Base-by-base conservation (phyloP, 2,797 vertebrate genomes). In the Peromyscus attwateri region DNA sequence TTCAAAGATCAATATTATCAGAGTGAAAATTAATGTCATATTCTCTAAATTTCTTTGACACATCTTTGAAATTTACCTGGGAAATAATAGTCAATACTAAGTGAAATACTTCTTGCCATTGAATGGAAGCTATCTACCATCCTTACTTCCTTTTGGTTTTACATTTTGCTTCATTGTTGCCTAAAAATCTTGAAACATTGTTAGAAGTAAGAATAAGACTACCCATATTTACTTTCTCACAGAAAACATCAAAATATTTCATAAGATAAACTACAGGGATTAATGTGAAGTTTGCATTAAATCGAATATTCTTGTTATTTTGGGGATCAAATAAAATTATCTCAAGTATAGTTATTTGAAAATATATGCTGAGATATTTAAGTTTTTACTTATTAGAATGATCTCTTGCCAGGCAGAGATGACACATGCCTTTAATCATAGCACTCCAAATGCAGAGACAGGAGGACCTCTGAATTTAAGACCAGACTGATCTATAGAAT, bases 61-160 rank as follows among this genome's bases (percentile, higher is more conserved):
- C 5, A 17, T 73, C 6, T 71, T 90, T 82, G 55, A 92, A 87
- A 94, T 79, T 66, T 79, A 87, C 37, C 23, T 73, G 4, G 5
- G 46, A 94, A 64, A 52, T 82, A n/a, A 27, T 12, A 37, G 21
- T 60, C 29, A 34, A 11, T 80, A 73, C 37, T 57, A 87, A 12
- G 64, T 23, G 52, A 88, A 40, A 87, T 25, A 2, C 60, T 85
- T 87, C 34, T 8, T 85, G 31, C 79, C 81, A 87, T 77, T 94
- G 9, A 96, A 94, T 77, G 40, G 75, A 94, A 85, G 52, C 0
- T 89, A 37, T 64, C n/a, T 0, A 75, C 16, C 14, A 76, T 2
- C 10, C 68, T 82, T 64, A 21, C 87, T 90, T 73, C 79, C 90
- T 87, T 73, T 83, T 93, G n/a, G n/a, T 31, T 71, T 87, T 31